Base-by-base conservation (phyloP, 2,797 vertebrate species). In the Trachurus trachurus region DNA sequence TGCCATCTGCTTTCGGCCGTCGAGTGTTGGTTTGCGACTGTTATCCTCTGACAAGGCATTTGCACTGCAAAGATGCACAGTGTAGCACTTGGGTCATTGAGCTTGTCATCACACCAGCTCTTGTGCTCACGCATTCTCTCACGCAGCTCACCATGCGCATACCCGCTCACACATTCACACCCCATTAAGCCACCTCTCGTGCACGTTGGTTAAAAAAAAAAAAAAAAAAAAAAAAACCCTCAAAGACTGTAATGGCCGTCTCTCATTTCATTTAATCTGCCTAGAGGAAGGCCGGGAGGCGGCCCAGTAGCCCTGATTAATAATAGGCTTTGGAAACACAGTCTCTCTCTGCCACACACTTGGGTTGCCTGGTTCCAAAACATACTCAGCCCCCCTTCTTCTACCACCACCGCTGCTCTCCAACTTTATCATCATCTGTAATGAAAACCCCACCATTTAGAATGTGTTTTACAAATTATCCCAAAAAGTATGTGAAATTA, bases 241-340 rank as follows among this genome's bases (percentile, higher is more conserved):
- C 90, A 87, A 91, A 91, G 89, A 88, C 91, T 74, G 80, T 93
- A 95, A 93, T 95, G 93, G 90, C 84, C 74, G 47, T 93, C 90
- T 95, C 92, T 93, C 89, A 92, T 95, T 95, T 95, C 90, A 94
- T 94, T 93, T 93, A 93, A 94, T 95, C 92, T 94, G 89, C 90
- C 91, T 87, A 90, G 88, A 93, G 91, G 93, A 94, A 93, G 88
- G 88, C 88, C 89, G 71, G 83, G 90, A 94, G 93, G 89, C 67
- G 61, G 89, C 90, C 91, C 89, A 91, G 89, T 90, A 92, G 84
- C 83, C 88, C 89, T 93, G 90, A 95, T 95, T 94, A 94, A 94
- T 95, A 94, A 94, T 92, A 91, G 89, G 88, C 83, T 93, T 93
- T 93, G 77, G 88, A 92, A 90, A 90, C 86, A 81, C 69, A 54